Evolutionary conservation across 2,113 vertebrate genomes (phyloP).

Genomic region (Tragelaphus imberbis): DNA sequence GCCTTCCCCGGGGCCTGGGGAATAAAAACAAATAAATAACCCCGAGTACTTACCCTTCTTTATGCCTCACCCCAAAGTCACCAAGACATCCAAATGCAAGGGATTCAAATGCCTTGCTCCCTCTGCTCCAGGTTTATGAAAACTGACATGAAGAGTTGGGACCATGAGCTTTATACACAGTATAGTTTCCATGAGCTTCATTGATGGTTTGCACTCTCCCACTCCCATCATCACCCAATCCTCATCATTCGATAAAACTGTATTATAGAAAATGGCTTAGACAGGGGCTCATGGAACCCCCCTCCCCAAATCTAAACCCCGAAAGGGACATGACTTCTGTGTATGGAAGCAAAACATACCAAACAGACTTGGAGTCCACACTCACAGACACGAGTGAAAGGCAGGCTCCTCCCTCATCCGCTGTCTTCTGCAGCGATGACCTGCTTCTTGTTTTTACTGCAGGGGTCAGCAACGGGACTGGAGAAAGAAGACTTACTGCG

Average conservation of each 20-base stretch:
- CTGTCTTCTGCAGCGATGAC: rapidly evolving
- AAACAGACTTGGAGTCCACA: background rate
- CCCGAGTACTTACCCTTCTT: background rate
- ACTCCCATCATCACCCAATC: no score
- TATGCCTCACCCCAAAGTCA: background rate
- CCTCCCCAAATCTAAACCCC: background rate
- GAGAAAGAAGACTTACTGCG: background rate
- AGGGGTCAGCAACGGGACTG: background rate
- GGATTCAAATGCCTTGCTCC: background rate
- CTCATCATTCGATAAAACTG: rapidly evolving
- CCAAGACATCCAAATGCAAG: background rate
- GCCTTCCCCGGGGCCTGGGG: background rate
- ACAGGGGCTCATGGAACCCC: background rate
- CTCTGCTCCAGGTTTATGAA: background rate
- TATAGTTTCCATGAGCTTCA: background rate
- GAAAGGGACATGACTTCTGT: background rate
- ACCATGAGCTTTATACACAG: background rate
- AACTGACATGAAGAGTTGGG: background rate
- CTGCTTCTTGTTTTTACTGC: background rate
- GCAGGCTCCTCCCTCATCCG: background rate
- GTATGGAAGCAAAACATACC: background rate
- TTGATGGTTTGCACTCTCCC: no score
- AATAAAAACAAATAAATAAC: background rate
- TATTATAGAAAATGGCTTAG: background rate
- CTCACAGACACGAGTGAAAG: background rate